These are phyloP conservation scores for Phyllostomus discolor DNA, from an alignment of 2,113 vertebrate genomes.

Conservation along the genomic window DNA sequence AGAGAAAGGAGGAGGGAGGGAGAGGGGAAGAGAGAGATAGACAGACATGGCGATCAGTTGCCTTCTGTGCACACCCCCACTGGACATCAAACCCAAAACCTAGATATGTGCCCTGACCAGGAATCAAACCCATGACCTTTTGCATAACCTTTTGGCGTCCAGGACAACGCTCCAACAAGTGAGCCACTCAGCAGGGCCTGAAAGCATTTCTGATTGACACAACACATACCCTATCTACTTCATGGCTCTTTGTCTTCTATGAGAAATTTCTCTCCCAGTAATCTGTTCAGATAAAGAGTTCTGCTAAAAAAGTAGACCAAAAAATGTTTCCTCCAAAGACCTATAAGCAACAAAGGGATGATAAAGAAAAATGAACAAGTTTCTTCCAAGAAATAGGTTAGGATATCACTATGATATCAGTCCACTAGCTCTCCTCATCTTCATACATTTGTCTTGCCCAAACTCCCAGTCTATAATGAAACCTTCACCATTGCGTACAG, in stretches of 20 bases:
- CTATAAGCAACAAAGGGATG: background rate
- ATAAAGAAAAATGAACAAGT: background rate
- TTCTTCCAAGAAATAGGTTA: background rate
- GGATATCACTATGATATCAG: background rate
- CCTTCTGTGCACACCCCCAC: too few relatives aligned
- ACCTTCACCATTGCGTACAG: background rate
- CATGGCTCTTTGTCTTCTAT: background rate
- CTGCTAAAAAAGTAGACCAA: background rate
- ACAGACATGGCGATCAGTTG: too few relatives aligned
- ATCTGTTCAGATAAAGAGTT: conserved; percentile 15
- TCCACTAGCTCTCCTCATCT: background rate
- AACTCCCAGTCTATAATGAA: background rate
- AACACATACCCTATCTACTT: background rate
- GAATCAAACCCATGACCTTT: too few relatives aligned
- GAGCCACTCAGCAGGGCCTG: too few relatives aligned
- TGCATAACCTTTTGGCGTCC: too few relatives aligned
- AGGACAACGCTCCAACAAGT: too few relatives aligned
- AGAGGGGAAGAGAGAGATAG: too few relatives aligned
- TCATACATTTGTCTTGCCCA: background rate
- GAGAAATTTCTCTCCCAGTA: background rate
- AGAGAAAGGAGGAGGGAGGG: too few relatives aligned
- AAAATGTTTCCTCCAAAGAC: conserved; percentile 38
- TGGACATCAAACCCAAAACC: too few relatives aligned
- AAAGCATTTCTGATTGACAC: background rate
- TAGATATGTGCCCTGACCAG: too few relatives aligned